Percentiles rank a stretch among this genome's conserved stretches.
Conservation (phyloP, 2,888 invertebrate genomes). For the Flexamia atlantica region DNA sequence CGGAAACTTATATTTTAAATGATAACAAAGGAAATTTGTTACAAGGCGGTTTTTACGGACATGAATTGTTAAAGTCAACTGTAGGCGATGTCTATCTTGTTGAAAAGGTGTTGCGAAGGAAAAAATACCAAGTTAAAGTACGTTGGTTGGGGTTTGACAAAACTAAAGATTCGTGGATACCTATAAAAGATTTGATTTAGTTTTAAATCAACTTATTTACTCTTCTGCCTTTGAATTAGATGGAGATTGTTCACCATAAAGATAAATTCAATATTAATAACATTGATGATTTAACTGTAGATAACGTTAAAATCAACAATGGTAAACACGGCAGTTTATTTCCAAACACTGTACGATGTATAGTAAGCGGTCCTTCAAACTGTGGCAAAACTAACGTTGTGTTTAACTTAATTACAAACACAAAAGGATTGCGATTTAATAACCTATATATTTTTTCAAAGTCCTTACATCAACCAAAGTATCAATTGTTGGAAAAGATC, state of each 20-base stretch:
- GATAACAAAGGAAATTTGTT: too few relatives aligned
- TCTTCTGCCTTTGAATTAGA: neutral
- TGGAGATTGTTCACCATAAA: neutral
- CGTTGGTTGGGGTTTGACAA: constrained; percentile 52
- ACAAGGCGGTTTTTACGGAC: too few relatives aligned
- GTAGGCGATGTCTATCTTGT: constrained; percentile 47
- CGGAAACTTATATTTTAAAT: too few relatives aligned
- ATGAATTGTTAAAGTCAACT: constrained; percentile 25
- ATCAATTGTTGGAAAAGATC: constrained; percentile 48
- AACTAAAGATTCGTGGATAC: constrained; percentile 49
- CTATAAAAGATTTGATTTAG: constrained; percentile 48
- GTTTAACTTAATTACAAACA: constrained; percentile 45
- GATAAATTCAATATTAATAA: neutral
- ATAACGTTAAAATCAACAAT: neutral
- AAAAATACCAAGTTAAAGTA: constrained; percentile 44
- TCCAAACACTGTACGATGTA: constrained; percentile 42
- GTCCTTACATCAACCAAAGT: constrained; percentile 60
- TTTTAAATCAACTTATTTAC: too few relatives aligned
- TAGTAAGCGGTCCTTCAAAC: constrained; percentile 42
- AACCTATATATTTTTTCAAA: constrained; percentile 59
- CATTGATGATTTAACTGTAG: constrained; percentile 17
- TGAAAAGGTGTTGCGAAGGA: constrained; percentile 56
- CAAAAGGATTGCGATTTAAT: constrained; percentile 44
- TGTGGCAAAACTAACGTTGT: constrained; percentile 56
- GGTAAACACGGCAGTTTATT: constrained; percentile 47